Percentiles rank a stretch among this genome's conserved stretches.
phyloP scores from a whole-genome alignment of 2,113 vertebrate genomes.

The Hystrix cristata region DNA sequence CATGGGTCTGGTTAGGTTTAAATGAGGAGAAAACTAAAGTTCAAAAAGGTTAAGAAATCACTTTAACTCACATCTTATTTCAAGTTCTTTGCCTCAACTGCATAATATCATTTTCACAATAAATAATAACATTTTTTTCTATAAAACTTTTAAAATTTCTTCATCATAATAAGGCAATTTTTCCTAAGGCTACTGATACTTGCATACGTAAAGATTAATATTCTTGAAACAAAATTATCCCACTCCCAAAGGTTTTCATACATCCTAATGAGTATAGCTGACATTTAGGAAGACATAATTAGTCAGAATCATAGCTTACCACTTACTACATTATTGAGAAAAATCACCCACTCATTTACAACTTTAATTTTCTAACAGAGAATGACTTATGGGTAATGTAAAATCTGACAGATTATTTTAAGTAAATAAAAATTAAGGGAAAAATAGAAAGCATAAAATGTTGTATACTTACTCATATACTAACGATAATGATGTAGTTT shows the following conservation, averaged over 20 bases:
- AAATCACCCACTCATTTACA: slow-evolving; percentile 11
- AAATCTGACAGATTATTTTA: slow-evolving; percentile 43
- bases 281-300: slow-evolving; percentile 66
- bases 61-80: not conserved
- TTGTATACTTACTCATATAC: not conserved
- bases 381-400: slow-evolving; percentile 44
- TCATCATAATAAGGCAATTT: not conserved
- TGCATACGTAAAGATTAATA: slow-evolving; percentile 50
- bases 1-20: not conserved
- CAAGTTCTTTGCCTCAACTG: not conserved
- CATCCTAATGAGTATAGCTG: slow-evolving; percentile 29
- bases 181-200: slow-evolving; percentile 33
- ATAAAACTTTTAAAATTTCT: not conserved
- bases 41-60: not conserved
- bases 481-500: slow-evolving; percentile 39
- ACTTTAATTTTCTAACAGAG: slow-evolving; percentile 23
- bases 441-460: not conserved
- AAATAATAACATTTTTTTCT: not conserved
- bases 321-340: slow-evolving; percentile 32
- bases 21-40: not conserved
- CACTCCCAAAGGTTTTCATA: not conserved
- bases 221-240: not conserved
- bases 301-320: slow-evolving; percentile 12
- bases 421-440: not conserved
- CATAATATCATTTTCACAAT: not conserved